A percentile compares a stretch with the other conserved stretches of the same genome.
These are phyloP conservation scores for Corythornis cristatus DNA, from an alignment of 2,113 vertebrate genomes.

Conservation along the genomic window DNA sequence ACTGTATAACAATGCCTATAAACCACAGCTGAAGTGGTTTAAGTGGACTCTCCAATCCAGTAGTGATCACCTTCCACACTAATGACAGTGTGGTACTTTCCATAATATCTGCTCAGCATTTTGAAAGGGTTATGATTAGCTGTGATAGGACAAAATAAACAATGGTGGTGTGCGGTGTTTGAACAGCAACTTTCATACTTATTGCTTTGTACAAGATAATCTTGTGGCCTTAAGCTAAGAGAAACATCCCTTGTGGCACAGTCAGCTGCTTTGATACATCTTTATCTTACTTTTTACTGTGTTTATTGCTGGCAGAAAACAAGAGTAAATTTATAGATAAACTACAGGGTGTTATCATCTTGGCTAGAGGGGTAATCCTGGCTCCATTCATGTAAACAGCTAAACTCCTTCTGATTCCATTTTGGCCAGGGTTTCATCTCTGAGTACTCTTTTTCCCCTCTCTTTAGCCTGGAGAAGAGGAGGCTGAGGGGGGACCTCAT, in stretches of 20 bases:
- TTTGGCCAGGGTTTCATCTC: slow-evolving; percentile 17
- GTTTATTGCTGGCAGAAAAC: slow-evolving; percentile 66
- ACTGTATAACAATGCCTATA: not conserved
- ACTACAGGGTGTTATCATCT: slow-evolving; percentile 28
- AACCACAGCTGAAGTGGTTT: not conserved
- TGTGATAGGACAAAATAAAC: slow-evolving; percentile 45
- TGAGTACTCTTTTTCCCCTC: not conserved
- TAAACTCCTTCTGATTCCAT: slow-evolving; percentile 58
- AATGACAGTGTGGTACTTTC: not conserved
- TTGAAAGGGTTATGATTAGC: slow-evolving; percentile 26
- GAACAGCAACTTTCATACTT: not conserved
- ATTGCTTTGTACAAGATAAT: slow-evolving; percentile 26
- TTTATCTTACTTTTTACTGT: slow-evolving; percentile 47
- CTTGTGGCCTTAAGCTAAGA: not conserved
- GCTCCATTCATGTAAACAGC: slow-evolving; percentile 55
- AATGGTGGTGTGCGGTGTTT: slow-evolving; percentile 35
- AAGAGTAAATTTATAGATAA: slow-evolving; percentile 68
- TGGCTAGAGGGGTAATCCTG: slow-evolving; percentile 26
- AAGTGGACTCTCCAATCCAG: not conserved
- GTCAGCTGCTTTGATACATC: slow-evolving; percentile 32
- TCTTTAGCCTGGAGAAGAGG: no score
- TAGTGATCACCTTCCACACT: not conserved
- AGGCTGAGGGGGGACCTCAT: no score
- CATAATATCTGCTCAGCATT: not conserved
- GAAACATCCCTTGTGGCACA: slow-evolving; percentile 12